These are phyloP conservation scores for Periophthalmus modestus DNA, from an alignment of 2,113 vertebrate genomes.

Conservation along the genomic window DNA sequence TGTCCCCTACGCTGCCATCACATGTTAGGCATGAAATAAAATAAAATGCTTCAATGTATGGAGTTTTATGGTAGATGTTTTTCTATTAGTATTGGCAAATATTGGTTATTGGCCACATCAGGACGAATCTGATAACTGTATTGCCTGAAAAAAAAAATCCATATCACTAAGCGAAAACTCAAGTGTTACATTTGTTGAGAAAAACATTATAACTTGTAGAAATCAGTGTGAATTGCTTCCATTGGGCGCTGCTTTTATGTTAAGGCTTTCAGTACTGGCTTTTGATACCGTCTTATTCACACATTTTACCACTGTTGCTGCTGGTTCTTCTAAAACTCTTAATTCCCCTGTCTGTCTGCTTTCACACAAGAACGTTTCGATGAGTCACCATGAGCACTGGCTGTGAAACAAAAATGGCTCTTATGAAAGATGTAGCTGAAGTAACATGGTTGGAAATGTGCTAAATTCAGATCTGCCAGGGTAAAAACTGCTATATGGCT, in stretches of 20 bases:
- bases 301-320: not conserved
- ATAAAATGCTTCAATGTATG: no score
- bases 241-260: not conserved
- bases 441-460: not conserved
- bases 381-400: not conserved
- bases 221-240: no score
- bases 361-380: not conserved
- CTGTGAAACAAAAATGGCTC: constrained; percentile 1
- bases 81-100: no score
- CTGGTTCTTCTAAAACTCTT: not conserved
- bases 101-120: no score
- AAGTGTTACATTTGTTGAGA: no score
- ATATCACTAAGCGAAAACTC: no score
- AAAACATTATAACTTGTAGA: no score
- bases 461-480: not conserved
- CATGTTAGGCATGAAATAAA: no score
- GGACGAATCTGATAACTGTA: no score
- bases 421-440: not conserved
- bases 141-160: no score
- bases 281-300: not conserved
- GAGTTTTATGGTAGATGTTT: no score
- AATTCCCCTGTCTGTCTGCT: not conserved
- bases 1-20: no score
- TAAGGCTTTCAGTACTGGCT: not conserved
- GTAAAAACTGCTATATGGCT: not conserved